A percentile compares a stretch with the other conserved stretches of the same genome.
Evolutionary conservation across 1,140 invertebrate species (phyloP).

Genomic region (Drosophila nikananu): DNA sequence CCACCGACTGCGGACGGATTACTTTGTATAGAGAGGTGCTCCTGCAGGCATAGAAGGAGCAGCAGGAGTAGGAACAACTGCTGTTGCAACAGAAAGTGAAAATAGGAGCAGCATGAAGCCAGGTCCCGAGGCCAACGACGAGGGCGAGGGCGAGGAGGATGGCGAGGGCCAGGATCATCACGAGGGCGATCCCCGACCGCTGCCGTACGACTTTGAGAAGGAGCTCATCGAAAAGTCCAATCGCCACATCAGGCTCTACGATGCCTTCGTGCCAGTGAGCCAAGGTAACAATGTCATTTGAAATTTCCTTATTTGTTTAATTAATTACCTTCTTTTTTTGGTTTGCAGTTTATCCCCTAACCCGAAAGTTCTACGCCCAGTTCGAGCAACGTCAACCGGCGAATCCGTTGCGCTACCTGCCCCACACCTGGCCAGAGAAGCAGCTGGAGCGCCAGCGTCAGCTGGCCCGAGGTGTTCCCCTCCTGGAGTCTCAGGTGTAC

Average conservation of each 20-base stretch:
- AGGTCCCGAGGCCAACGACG: slow-evolving; percentile 18
- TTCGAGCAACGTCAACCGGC: slow-evolving; percentile 50
- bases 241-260: slow-evolving; percentile 60
- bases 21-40: slow-evolving; percentile 13
- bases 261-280: slow-evolving; percentile 59
- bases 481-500: slow-evolving; percentile 70
- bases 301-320: background rate
- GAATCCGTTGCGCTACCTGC: slow-evolving; percentile 28
- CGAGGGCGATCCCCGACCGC: slow-evolving; percentile 64
- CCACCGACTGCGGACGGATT: slow-evolving; percentile 53
- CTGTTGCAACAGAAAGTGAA: slow-evolving; percentile 3
- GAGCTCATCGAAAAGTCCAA: slow-evolving; percentile 74
- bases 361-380: slow-evolving; percentile 71
- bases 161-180: slow-evolving; percentile 55
- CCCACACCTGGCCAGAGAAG: slow-evolving; percentile 36
- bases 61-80: background rate
- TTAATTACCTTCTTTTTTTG: background rate
- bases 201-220: slow-evolving; percentile 80
- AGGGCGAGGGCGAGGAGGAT: slow-evolving; percentile 47
- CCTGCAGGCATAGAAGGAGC: slow-evolving; percentile 12
- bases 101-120: slow-evolving; percentile 46
- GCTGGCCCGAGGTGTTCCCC: slow-evolving; percentile 32
- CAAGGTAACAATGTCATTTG: slow-evolving; percentile 31
- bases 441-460: slow-evolving; percentile 38
- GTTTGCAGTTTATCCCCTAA: slow-evolving; percentile 64